Evolutionary conservation across 2,888 invertebrate genomes (phyloP), one percentile per base, ranked within the genome.

Genomic region (Alsophila aescularia): DNA sequence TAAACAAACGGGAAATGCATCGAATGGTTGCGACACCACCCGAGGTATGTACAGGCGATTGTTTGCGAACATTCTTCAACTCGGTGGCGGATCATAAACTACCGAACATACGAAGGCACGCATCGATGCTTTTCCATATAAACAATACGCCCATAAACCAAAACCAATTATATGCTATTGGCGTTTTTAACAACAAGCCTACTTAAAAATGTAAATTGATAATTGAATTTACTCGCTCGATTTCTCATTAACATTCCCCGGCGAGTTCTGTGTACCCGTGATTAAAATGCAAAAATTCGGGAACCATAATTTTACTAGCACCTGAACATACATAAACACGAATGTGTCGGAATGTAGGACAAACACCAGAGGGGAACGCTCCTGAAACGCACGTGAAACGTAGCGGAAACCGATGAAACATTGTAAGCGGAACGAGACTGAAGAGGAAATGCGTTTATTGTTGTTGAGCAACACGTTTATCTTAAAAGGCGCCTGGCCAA

Each of bases 141-240:
- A 80, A 85, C 85, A 83, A 77, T 75, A 73, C 73, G 68, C 71
- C 73, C 79, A 79, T 81, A 82, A 85, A 83, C 63, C 75, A 85
- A 87, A 87, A 80, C 77, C 85, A 86, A 89, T 89, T 85, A 85
- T 82, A 87, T 83, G 86, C 81, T 75, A 73, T 78, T 83, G 83
- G 77, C 70, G 59, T 58, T 58, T 54, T 66, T 58, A 60, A 64
- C 64, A 56, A 56, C 64, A 69, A 62, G 52, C 48, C 18, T 31
- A 53, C 70, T 68, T 62, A 60, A 70, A 69, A 72, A 69, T 71
- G 52, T 59, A 59, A 56, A 66, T 54, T 52, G 58, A 54, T 58
- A 62, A 60, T 59, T 60, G 57, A 54, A 56, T 55, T 58, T 51
- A 53, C 58, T 55, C 58, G 50, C 53, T 48, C 31, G 43, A 29